Percentiles rank a stretch among this genome's conserved stretches.
Evolutionary conservation across 1,140 invertebrate genomes (phyloP).

Genomic region (Drosophila santomea): DNA sequence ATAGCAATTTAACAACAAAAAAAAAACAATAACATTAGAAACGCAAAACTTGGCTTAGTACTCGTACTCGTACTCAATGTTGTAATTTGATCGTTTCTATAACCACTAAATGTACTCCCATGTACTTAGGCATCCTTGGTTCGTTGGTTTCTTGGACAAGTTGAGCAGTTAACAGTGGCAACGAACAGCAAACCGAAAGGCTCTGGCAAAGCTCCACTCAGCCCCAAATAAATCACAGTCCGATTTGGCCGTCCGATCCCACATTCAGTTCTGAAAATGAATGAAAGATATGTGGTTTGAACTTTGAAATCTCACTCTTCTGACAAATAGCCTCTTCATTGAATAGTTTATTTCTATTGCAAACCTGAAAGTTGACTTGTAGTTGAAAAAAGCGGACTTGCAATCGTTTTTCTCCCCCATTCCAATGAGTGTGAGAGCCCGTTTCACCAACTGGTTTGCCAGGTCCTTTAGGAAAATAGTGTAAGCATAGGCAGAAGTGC

Average conservation of each 20-base stretch:
- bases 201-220: conserved; percentile 7
- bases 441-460: conserved; percentile 4
- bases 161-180: conserved; percentile 47
- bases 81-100: conserved; percentile 79
- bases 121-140: conserved; percentile 54
- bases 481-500: conserved; percentile 18
- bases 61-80: conserved; percentile 75
- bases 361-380: conserved; percentile 5
- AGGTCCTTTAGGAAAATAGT: conserved; percentile 4
- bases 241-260: neutral
- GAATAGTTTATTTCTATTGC: neutral
- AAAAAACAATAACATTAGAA: conserved; percentile 54
- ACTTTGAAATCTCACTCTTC: neutral
- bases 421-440: neutral
- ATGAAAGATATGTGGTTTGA: no score
- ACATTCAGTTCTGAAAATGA: neutral
- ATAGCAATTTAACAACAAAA: conserved; percentile 61
- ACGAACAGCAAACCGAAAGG: conserved; percentile 6
- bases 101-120: conserved; percentile 57
- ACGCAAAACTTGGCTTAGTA: conserved; percentile 77
- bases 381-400: conserved; percentile 4
- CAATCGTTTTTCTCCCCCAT: neutral
- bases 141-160: conserved; percentile 53
- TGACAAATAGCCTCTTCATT: no score
- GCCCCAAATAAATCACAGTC: neutral